Conservation (phyloP, 2,797 vertebrate genomes). For the Stomatorhinus walkeri region DNA sequence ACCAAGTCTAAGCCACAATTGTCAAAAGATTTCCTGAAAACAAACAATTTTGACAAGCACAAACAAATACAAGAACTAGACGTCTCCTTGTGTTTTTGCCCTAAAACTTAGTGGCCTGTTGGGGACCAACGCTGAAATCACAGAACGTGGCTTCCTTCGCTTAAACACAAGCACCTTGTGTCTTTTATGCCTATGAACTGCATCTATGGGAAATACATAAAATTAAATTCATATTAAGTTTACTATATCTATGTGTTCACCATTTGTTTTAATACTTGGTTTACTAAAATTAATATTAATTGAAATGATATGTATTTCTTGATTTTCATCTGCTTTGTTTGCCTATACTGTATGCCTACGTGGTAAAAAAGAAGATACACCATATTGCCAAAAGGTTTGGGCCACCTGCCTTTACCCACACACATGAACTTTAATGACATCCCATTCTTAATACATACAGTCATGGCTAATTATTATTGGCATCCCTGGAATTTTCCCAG, state of each 20-base stretch:
- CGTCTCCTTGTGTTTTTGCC: not conserved
- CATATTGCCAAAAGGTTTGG: not conserved
- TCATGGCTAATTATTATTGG: too few relatives aligned
- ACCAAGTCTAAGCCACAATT: not conserved
- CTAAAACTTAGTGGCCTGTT: not conserved
- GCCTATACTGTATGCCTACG: not conserved
- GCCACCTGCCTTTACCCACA: not conserved
- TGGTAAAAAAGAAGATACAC: not conserved
- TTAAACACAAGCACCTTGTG: not conserved
- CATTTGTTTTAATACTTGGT: not conserved
- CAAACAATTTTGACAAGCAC: not conserved
- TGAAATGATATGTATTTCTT: not conserved
- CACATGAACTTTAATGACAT: not conserved
- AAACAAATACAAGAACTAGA: not conserved
- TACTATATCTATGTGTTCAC: not conserved
- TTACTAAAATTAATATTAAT: not conserved
- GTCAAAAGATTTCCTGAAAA: not conserved
- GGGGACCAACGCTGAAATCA: not conserved
- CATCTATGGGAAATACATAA: not conserved
- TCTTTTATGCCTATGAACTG: not conserved
- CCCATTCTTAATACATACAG: not conserved
- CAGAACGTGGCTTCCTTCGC: not conserved
- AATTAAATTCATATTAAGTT: not conserved
- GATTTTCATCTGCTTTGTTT: not conserved
- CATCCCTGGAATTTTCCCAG: too few relatives aligned